Evolutionary conservation across 2,113 vertebrate genomes (phyloP), one percentile per base, ranked within the genome.

Genomic region (Chitala chitala): DNA sequence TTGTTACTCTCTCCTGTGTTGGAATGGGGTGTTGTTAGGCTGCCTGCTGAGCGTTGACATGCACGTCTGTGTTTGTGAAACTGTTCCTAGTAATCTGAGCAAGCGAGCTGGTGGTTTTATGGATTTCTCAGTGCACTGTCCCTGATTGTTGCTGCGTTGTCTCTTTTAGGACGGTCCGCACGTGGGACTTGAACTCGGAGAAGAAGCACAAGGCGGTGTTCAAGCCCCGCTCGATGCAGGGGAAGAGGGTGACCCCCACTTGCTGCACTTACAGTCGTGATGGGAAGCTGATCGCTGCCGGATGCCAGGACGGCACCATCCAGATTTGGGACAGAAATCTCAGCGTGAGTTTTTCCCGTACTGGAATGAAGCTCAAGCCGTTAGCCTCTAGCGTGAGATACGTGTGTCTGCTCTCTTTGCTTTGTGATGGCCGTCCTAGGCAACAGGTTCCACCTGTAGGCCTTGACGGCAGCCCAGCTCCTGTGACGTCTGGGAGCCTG

Each of bases 291-390:
- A 89, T 98, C 22, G 95, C 95, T 46, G 95, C 96, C 1, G 97
- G 93, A 75, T 98, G 97, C 82, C 95, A 97, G 82, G 94, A 98
- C 65, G 97, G 96, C 53, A 94, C 92, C 83, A 97, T 99, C 79
- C 97, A 99, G 87, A 95, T 98, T 84, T 99, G 96, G 96, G 97
- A 99, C 76, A 90, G 94, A 75, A 98, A 95, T 85, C 81, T 99
- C 80, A 98, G 83, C 50, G 97, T 98, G 87, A 96, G 95, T 89
- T 64, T 36, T 15, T n/a, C 26, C 56, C 31, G 29, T 20, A 6
- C 58, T 38, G 58, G 6, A 61, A 33, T 6, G 5, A 6, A 12
- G 44, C 5, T 46, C 44, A 5, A 46, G 44, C 44, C 12, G 44
- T 46, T 26, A 17, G 31, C n/a, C n/a, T 33, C 29, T 15, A 15